phyloP scores from a whole-genome alignment of 2,888 invertebrate species.

The Coelopa pilipes region DNA sequence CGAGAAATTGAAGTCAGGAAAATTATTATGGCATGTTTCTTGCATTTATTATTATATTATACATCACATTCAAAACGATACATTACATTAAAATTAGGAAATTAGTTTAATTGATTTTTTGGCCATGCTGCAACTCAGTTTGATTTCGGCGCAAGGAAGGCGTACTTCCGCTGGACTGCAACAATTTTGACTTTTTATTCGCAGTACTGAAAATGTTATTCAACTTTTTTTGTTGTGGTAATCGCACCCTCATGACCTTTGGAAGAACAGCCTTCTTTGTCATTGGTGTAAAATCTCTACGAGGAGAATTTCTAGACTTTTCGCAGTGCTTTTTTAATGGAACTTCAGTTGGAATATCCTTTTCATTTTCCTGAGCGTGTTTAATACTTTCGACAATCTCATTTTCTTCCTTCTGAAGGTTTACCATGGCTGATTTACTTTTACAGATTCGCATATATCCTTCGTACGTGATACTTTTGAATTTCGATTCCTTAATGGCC shows the following conservation, averaged over 20 bases:
- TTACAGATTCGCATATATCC: constrained; percentile 38
- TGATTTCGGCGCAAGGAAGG: constrained; percentile 22
- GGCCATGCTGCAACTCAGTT: constrained; percentile 10
- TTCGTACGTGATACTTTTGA: constrained; percentile 38
- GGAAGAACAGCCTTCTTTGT: constrained; percentile 25
- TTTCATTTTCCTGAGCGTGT: neutral
- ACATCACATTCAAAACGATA: too few species aligned
- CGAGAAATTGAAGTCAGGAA: too few species aligned
- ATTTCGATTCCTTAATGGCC: constrained; percentile 40
- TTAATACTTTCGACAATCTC: neutral
- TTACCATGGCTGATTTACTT: constrained; percentile 30
- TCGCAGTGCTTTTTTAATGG: neutral
- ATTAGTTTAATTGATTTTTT: constrained; percentile 9
- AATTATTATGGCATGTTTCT: too few species aligned
- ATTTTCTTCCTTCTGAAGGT: constrained; percentile 18
- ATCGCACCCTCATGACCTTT: constrained; percentile 15
- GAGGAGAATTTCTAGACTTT: constrained; percentile 6
- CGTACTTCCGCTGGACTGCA: constrained; percentile 27
- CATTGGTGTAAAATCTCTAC: constrained; percentile 34
- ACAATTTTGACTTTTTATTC: constrained; percentile 28
- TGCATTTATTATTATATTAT: too few species aligned
- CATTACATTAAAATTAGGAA: neutral
- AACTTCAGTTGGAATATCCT: neutral
- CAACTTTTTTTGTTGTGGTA: constrained; percentile 35
- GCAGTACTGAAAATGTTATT: constrained; percentile 33